These are phyloP conservation scores for Micromesistius poutassou DNA, from an alignment of 2,797 vertebrate species.

Conservation along the genomic window DNA sequence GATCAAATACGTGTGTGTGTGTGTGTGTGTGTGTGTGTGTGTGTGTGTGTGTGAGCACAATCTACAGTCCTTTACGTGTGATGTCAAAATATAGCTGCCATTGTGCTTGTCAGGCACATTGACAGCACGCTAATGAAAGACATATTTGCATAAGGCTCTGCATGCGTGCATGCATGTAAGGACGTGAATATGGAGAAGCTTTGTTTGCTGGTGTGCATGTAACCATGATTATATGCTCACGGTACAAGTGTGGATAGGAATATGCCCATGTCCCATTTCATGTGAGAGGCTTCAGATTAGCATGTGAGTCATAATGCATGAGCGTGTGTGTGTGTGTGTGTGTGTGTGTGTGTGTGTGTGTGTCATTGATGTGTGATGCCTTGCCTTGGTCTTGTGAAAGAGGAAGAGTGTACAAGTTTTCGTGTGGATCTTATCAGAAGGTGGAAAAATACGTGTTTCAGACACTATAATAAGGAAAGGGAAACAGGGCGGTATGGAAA, in stretches of 20 bases:
- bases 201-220: conserved; percentile 53
- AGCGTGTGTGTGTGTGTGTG: conserved; percentile 28
- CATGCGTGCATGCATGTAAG: conserved; percentile 28
- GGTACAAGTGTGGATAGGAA: conserved; percentile 41
- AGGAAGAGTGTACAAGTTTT: conserved; percentile 30
- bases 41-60: conserved; percentile 32
- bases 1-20: conserved; percentile 24
- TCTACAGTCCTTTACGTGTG: background rate
- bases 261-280: conserved; percentile 33
- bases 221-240: conserved; percentile 44
- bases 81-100: conserved; percentile 8
- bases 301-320: conserved; percentile 33
- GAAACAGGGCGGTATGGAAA: conserved; percentile 38
- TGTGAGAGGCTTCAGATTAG: conserved; percentile 35
- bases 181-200: conserved; percentile 35
- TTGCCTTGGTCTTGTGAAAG: conserved; percentile 34
- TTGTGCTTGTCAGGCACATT: conserved; percentile 29
- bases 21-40: conserved; percentile 14
- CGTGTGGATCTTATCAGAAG: conserved; percentile 32
- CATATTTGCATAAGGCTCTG: conserved; percentile 39
- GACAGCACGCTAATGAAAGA: conserved; percentile 46
- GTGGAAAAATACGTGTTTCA: conserved; percentile 29
- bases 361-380: conserved; percentile 7
- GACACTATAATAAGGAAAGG: conserved; percentile 28
- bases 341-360: conserved; percentile 24